phyloP scores from a whole-genome alignment of 2,797 vertebrate species.

The Alosa sapidissima region DNA sequence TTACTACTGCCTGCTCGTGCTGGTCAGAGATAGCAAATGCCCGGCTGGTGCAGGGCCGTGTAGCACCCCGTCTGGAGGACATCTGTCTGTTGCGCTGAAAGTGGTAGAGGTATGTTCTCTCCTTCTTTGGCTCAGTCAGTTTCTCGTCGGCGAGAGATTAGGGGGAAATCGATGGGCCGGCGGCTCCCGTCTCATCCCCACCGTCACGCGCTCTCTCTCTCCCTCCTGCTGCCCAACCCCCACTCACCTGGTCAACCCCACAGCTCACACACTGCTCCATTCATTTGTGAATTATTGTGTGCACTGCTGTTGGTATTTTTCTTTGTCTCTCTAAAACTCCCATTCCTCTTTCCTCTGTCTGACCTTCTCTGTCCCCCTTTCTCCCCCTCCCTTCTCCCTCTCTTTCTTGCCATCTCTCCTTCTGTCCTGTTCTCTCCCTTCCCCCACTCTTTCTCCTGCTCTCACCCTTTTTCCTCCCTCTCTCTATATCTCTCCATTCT shows the following conservation, averaged over 20 bases:
- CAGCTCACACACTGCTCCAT: neutral
- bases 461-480: neutral
- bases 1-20: neutral
- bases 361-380: neutral
- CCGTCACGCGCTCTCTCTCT: neutral
- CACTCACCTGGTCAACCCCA: neutral
- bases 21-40: neutral
- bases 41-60: no score
- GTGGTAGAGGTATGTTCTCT: neutral
- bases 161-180: neutral
- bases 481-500: neutral
- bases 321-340: neutral
- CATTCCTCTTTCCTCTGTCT: neutral
- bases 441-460: neutral
- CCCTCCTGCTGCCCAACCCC: neutral
- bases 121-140: neutral
- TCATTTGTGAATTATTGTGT: neutral
- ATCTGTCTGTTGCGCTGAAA: neutral
- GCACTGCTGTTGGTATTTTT: neutral
- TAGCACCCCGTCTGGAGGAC: neutral
- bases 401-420: neutral
- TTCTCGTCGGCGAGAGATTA: neutral
- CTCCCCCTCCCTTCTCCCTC: neutral
- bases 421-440: neutral
- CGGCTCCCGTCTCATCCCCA: neutral